Evolutionary conservation across 1,140 invertebrate species (phyloP).

Genomic region (Aphaenogaster ashmeadi): DNA sequence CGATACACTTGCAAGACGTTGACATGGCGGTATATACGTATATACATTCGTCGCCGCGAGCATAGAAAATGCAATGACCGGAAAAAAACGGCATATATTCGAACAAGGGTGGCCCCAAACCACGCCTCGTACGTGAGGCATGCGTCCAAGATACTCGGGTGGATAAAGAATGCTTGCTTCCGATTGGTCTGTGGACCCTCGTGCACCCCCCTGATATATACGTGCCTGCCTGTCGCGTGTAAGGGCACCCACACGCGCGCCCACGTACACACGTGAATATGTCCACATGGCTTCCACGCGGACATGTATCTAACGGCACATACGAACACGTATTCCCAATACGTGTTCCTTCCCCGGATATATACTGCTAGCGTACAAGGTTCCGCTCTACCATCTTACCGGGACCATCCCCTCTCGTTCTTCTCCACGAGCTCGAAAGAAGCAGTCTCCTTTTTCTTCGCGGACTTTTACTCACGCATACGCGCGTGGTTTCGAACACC

Average conservation of each 20-base stretch:
- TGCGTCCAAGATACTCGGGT: slow-evolving; percentile 82
- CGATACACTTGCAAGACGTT: slow-evolving; percentile 55
- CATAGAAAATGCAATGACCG: slow-evolving; percentile 75
- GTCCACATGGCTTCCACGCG: slow-evolving; percentile 61
- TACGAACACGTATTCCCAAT: slow-evolving; percentile 26
- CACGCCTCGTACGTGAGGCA: slow-evolving; percentile 84
- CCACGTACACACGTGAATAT: slow-evolving; percentile 29
- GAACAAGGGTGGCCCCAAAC: slow-evolving; percentile 80
- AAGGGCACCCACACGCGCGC: slow-evolving; percentile 46
- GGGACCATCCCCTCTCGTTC: slow-evolving; percentile 21
- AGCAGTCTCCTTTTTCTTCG: slow-evolving; percentile 61
- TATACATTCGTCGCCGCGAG: slow-evolving; percentile 44
- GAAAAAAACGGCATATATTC: slow-evolving; percentile 68
- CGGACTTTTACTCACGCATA: slow-evolving; percentile 50
- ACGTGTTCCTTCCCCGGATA: background rate
- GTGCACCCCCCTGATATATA: slow-evolving; percentile 65
- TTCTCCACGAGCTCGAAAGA: slow-evolving; percentile 23
- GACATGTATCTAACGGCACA: slow-evolving; percentile 49
- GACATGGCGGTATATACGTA: slow-evolving; percentile 56
- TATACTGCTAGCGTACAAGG: background rate
- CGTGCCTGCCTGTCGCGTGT: slow-evolving; percentile 56
- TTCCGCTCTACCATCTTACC: slow-evolving; percentile 56
- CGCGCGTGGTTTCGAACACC: slow-evolving; percentile 54
- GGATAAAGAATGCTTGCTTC: slow-evolving; percentile 86
- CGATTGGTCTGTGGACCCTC: slow-evolving; percentile 84